Evolutionary conservation across 1,140 invertebrate species (phyloP), one percentile per base, ranked within the genome.

Genomic region (Apocrypta bakeri): DNA sequence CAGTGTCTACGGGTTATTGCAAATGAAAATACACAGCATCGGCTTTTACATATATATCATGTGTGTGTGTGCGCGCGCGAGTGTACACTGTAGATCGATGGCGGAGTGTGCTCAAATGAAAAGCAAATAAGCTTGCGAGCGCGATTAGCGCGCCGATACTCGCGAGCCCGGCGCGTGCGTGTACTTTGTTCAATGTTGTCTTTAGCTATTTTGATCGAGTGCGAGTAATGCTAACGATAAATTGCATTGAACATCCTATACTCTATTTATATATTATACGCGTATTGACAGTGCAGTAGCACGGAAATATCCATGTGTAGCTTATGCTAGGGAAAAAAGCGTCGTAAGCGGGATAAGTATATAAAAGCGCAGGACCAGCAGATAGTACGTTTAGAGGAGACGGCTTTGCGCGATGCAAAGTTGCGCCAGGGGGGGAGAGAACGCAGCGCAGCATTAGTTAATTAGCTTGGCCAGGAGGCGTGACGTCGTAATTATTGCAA

Each of bases 401-500:
- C n/a, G n/a, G n/a, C n/a, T 11, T 33, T 1, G 9, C 24, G 27
- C 31, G 9, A 48, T 48, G 64, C 25, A 73, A 31, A 33, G 12
- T 42, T 17, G 37, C 1, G 42, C 42, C 42, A 48, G 14, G 21
- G 14, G 0, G 0, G 21, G 42, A 48, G 33, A 4, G 33, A 9
- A 31, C 21, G 17, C 14, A 79, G 29, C 56, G 56, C 42, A 86
- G 87, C 89, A 90, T 90, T 88, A 89, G 89, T 89, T 90, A 90
- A 90, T 90, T 90, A 90, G 87, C 86, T 87, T 90, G 88, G 85
- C 86, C 88, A 89, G 88, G 87, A 88, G 89, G 88, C 88, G 88
- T 90, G 88, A 90, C 88, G 89, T 90, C 87, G 88, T 90, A 90
- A 90, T 90, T 90, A 90, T 90, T 90, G 88, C 89, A 87, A 90